Percentiles rank a stretch among this genome's conserved stretches.
These are phyloP conservation scores for Orthonevra nobilis DNA, from an alignment of 2,888 invertebrate genomes.

Conservation along the genomic window DNA sequence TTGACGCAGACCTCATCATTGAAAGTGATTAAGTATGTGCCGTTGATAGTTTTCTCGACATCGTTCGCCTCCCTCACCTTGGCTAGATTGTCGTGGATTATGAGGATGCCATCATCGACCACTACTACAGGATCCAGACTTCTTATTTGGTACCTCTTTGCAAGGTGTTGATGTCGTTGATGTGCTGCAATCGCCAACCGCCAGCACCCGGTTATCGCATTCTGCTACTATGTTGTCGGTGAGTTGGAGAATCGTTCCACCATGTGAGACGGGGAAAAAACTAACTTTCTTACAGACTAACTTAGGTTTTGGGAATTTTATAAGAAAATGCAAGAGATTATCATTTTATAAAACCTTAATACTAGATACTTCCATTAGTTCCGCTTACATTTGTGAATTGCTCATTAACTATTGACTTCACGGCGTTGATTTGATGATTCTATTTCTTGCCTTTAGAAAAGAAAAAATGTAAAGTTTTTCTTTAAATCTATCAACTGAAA, in stretches of 20 bases:
- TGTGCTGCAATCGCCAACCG: constrained; percentile 41
- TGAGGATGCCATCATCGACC: constrained; percentile 40
- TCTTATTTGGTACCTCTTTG: too few species aligned
- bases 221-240: too few species aligned
- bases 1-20: constrained; percentile 42
- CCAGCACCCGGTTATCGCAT: too few species aligned
- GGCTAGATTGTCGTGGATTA: constrained; percentile 42
- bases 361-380: constrained; percentile 53
- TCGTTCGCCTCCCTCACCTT: constrained; percentile 24
- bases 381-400: constrained; percentile 44
- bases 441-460: too few species aligned
- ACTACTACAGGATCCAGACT: constrained; percentile 38
- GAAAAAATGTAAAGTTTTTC: too few species aligned
- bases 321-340: constrained; percentile 53
- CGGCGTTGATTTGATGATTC: too few species aligned
- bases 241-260: too few species aligned
- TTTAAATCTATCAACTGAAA: too few species aligned
- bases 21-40: constrained; percentile 52
- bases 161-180: constrained; percentile 38
- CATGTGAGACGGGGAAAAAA: too few species aligned
- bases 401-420: constrained; percentile 35
- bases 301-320: constrained; percentile 52
- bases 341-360: constrained; percentile 47
- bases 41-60: constrained; percentile 17
- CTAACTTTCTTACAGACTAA: constrained; percentile 62